Evolutionary conservation across 2,888 invertebrate species (phyloP), one percentile per base, ranked within the genome.

Genomic region (Zhuqinia jingwanae): DNA sequence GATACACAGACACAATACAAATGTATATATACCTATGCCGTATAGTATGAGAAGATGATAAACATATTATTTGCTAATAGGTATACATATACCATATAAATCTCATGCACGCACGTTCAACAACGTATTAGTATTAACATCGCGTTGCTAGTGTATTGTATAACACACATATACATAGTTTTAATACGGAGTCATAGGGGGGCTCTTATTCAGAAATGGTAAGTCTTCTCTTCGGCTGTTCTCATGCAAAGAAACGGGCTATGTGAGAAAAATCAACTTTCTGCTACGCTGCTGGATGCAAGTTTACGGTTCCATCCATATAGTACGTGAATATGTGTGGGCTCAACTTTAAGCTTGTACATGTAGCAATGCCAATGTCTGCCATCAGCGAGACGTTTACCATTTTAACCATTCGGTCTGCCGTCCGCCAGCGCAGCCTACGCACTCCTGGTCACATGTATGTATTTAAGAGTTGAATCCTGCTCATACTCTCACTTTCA

Each of bases 131-230:
- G n/a, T n/a, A n/a, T 36, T 70, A 70, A 45, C 22, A 70, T 47
- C 15, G 70, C 70, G 47, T 47, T 70, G 25, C 25, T 27, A 36
- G 36, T 36, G 36, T 36, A 68, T 42, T 68, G 10, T 42, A 60
- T 36, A 36, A 8, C 75, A 73, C 63, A 42, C 10, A 30, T 10
- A 17, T 15, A n/a, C 56, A 2, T 42, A 68, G 68, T 68, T n/a
- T 68, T 68, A 68, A 68, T 50, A 47, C 76, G 56, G 25, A 73
- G 75, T 47, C 42, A 15, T 42, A 70, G 70, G 47, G 47, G 70
- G 70, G 47, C 70, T n/a, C n/a, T 70, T 47, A 70, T 70, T 70
- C 70, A 75, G 75, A 76, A 76, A 13, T 58, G 42, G 58, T 56
- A 47, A 70, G 47, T 45, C 47, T 70, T 47, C 45, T 13, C 17